Evolutionary conservation across 2,113 vertebrate genomes (phyloP), one percentile per base, ranked within the genome.

Genomic region (Pan paniscus): DNA sequence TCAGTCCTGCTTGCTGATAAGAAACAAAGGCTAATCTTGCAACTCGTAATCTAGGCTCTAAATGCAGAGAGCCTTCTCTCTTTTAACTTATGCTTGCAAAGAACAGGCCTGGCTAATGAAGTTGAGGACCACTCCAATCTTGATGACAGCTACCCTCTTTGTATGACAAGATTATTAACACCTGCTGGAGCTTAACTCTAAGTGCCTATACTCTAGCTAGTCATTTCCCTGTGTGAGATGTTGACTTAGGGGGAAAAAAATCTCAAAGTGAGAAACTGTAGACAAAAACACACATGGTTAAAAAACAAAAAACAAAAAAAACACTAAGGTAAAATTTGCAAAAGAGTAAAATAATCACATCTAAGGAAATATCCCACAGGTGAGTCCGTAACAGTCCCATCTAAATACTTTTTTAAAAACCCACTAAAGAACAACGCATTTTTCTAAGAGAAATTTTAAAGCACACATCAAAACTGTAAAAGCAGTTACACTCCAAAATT

Each of bases 1-100:
- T 92, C 68, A 89, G 68, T 76, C 46, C 95, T 76, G 35, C 43
- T 50, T 25, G 67, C 38, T 0, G 8, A 87, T 79, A 85, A 93
- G 97, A 94, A 95, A 97, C 76, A 98, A 97, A 97, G 90, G 92
- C 96, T 98, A 98, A 98, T 97, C 97, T 97, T 96, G 86, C 59
- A 97, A 94, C 93, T 98, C 97, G 72, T 93, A 98, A 98, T 96
- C 82, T 57, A 86, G 46, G 96, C 94, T 98, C 96, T 98, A 97
- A 94, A 85, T 5, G 98, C 14, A 97, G 82, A 79, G 97, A 97
- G 70, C 20, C 96, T 99, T 98, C 98, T 98, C 98, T 98, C 98
- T 92, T 96, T 89, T 75, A 95, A 98, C 82, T 98, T 97, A 96
- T 7, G 72, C 91, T 96, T 97, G 40, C 94, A 96, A 87, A 97